These are phyloP conservation scores for Laothoe populi DNA, from an alignment of 2,888 invertebrate genomes.

Conservation along the genomic window DNA sequence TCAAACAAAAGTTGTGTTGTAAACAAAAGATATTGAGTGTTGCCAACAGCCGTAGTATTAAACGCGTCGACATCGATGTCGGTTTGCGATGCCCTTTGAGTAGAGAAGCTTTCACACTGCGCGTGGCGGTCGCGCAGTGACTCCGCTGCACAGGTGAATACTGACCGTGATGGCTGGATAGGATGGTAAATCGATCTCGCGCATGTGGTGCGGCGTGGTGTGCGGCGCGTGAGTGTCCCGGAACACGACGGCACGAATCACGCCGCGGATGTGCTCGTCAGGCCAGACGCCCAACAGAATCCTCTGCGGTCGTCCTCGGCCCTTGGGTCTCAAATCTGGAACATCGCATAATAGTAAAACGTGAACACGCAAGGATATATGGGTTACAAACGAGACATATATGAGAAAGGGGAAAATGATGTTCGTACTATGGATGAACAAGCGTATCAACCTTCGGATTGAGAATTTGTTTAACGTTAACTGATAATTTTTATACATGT, in stretches of 20 bases:
- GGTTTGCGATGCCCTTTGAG: conserved; percentile 25
- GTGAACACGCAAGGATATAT: conserved; percentile 69
- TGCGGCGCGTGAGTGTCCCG: conserved; percentile 89
- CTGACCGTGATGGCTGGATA: conserved; percentile 81
- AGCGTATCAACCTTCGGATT: not conserved
- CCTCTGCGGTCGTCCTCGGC: conserved; percentile 95
- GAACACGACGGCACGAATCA: conserved; percentile 96
- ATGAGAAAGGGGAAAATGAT: conserved; percentile 26
- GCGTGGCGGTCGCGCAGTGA: conserved; percentile 13
- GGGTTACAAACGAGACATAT: conserved; percentile 31
- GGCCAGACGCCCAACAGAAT: conserved; percentile 97
- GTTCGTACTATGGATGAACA: not conserved
- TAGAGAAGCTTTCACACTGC: conserved; percentile 23
- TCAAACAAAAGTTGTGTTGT: conserved; percentile 24
- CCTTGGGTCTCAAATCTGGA: conserved; percentile 95
- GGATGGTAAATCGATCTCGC: conserved; percentile 86
- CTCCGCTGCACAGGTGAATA: conserved; percentile 47
- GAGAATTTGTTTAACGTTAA: not conserved
- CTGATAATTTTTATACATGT: not conserved
- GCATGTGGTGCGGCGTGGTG: conserved; percentile 90
- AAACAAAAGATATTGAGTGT: conserved; percentile 22
- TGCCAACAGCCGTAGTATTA: conserved; percentile 18
- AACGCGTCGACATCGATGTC: conserved; percentile 15
- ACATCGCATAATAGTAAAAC: conserved; percentile 78
- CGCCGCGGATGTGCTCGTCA: conserved; percentile 96